A percentile compares a stretch with the other conserved stretches of the same genome.
Evolutionary conservation across 2,113 vertebrate species (phyloP).

Genomic region (Aegotheles bennettii): DNA sequence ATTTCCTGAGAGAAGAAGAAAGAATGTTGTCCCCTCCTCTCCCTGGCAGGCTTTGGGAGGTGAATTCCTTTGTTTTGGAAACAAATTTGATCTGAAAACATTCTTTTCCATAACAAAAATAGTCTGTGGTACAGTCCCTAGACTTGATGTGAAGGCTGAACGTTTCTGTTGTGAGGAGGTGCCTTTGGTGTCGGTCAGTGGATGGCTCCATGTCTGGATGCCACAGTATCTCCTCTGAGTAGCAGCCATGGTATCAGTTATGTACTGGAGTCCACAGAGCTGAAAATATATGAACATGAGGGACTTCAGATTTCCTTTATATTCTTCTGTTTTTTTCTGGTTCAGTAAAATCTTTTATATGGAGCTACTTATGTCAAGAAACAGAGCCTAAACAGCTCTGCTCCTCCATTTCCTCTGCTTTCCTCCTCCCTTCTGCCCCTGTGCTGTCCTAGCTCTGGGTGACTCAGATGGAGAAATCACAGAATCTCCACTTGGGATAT

Average conservation of each 20-base stretch:
- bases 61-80: slow-evolving; percentile 27
- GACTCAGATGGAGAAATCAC: neutral
- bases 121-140: neutral
- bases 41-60: neutral
- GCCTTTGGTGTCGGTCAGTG: neutral
- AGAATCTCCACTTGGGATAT: neutral
- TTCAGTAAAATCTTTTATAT: neutral
- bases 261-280: neutral
- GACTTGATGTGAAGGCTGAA: neutral
- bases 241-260: neutral
- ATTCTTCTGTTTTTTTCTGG: neutral
- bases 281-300: neutral
- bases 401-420: neutral
- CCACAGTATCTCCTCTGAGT: neutral
- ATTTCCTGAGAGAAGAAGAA: slow-evolving; percentile 41
- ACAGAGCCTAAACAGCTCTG: neutral
- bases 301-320: neutral
- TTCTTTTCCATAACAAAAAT: neutral
- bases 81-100: neutral
- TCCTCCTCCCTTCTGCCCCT: neutral
- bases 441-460: neutral
- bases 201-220: neutral
- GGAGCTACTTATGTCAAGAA: neutral
- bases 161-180: neutral
- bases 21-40: neutral